Base-by-base conservation (phyloP, 2,888 invertebrate genomes). In the Dolichomitus sp. region DNA sequence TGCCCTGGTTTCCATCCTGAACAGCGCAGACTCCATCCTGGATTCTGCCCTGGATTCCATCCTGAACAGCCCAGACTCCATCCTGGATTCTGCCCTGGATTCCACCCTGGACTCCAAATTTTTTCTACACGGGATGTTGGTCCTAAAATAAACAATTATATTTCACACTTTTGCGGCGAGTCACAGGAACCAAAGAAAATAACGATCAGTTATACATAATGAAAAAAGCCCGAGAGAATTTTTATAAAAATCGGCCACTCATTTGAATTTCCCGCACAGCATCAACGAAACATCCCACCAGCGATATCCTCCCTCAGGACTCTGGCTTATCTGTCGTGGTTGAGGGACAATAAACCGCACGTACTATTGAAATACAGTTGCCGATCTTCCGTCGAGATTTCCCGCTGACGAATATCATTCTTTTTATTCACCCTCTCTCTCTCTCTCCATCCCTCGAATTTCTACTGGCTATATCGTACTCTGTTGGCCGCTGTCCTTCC, bases 361-460 rank as follows among this genome's bases (percentile, higher is more conserved):
- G 52, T 37, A 19, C 19, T 33, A 69, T 69, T 33, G 52, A 69
- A 40, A 57, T 33, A 23, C n/a, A 54, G 19, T 57, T 17, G 70
- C 27, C 57, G 42, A 70, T 57, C 54, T 42, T 70, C 27, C 42
- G 27, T 27, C 42, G 70, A 42, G 70, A 70, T 75, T 75, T 52
- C 42, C 54, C 42, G 42, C 30, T 61, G 65, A 42, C 23, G 45
- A 45, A 42, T 57, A 6, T 40, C 42, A 75, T 66, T 66, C 54
- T 66, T 66, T 66, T 75, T 57, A 57, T 75, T 74, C 9, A 7
- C 9, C 6, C 9, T 37, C 37, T 9, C 37, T 37, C 37, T 7
- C n/a, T n/a, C n/a, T n/a, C n/a, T 9, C 2, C 9, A 2, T n/a
- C 9, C 9, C 23, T 7, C 17, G 45, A 23, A 42, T 19, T 17